Percentiles rank a stretch among this genome's conserved stretches.
Evolutionary conservation across 2,888 invertebrate species (phyloP).

Genomic region (Plusia festucae): DNA sequence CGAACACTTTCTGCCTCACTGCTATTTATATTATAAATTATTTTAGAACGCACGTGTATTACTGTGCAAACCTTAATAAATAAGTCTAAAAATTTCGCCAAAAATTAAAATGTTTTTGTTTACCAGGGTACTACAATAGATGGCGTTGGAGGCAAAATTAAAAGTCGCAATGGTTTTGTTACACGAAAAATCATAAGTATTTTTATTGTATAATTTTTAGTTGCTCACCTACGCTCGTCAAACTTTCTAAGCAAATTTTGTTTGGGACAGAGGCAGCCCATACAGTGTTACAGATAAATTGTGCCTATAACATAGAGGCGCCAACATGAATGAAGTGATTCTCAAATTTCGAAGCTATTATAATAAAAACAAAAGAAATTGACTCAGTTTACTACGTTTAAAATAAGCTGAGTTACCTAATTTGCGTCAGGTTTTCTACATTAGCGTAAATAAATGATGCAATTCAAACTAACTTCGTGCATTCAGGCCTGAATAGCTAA

Average conservation of each 20-base stretch:
- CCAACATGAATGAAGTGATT: too few relatives aligned
- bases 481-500: slow-evolving; percentile 8
- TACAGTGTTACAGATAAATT: not conserved
- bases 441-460: slow-evolving; percentile 7
- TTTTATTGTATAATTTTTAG: too few relatives aligned
- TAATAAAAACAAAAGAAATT: not conserved
- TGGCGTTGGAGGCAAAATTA: too few relatives aligned
- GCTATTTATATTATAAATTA: slow-evolving; percentile 65
- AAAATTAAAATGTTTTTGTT: too few relatives aligned
- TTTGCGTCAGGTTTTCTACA: not conserved
- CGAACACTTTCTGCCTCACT: slow-evolving; percentile 79
- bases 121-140: too few relatives aligned
- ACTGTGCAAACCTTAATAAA: slow-evolving; percentile 17
- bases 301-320: too few relatives aligned
- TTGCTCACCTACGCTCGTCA: too few relatives aligned
- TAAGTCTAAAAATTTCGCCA: not conserved
- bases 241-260: too few relatives aligned
- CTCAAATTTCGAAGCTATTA: not conserved
- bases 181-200: too few relatives aligned
- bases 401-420: not conserved
- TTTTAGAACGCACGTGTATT: slow-evolving; percentile 32
- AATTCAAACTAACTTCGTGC: slow-evolving; percentile 9
- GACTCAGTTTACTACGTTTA: too few relatives aligned
- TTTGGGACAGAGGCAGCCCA: not conserved
- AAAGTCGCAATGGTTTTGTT: too few relatives aligned